Conservation (phyloP, 35 echinoderm and acorn worm species). For the Ophiothrix spiculata region DNA sequence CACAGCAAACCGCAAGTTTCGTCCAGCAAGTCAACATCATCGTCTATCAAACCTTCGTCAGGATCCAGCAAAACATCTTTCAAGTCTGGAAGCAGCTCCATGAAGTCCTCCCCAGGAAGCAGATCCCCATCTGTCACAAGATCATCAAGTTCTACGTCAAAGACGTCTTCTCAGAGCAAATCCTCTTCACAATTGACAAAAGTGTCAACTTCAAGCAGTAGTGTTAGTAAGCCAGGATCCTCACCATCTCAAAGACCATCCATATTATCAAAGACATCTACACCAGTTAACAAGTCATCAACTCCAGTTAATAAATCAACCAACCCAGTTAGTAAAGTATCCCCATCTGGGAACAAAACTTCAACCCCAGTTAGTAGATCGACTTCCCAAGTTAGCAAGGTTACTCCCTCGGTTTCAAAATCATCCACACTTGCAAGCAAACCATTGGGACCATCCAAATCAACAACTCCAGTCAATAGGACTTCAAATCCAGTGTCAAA, state of each 20-base stretch:
- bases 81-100: not conserved
- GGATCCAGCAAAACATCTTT: not conserved
- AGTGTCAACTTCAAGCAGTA: not conserved
- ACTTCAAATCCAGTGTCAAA: not conserved
- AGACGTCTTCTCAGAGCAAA: not conserved
- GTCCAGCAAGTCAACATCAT: not conserved
- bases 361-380: not conserved
- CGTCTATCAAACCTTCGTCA: not conserved
- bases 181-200: not conserved
- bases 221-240: not conserved
- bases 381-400: not conserved
- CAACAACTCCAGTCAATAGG: not conserved
- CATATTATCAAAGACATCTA: not conserved
- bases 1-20: not conserved
- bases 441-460: not conserved
- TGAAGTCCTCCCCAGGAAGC: not conserved
- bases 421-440: not conserved
- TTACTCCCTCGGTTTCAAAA: not conserved
- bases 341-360: not conserved
- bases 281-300: conserved; percentile 4
- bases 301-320: not conserved
- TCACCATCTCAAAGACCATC: not conserved
- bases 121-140: not conserved
- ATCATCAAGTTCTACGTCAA: not conserved
- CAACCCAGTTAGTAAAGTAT: not conserved